These are phyloP conservation scores for Gryllus longicercus DNA, from an alignment of 2,888 invertebrate genomes.

Conservation along the genomic window DNA sequence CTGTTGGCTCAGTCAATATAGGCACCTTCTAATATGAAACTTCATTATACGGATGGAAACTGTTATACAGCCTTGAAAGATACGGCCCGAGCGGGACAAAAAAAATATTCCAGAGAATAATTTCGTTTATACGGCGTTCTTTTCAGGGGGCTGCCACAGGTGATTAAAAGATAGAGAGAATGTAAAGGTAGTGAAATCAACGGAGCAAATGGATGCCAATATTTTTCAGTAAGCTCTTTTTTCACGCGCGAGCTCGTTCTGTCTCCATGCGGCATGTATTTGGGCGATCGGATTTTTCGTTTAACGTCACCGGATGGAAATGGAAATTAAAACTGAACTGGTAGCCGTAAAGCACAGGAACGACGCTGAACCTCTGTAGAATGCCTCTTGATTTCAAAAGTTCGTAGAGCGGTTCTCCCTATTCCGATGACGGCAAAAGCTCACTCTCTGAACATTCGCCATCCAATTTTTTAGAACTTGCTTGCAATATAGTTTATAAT, in stretches of 20 bases:
- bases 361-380: background rate
- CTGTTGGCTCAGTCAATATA: background rate
- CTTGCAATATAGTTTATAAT: too few species aligned
- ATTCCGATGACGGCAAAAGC: too few species aligned
- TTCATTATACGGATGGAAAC: background rate
- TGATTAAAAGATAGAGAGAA: background rate
- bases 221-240: background rate
- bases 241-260: background rate
- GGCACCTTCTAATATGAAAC: constrained; percentile 4
- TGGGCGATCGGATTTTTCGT: background rate
- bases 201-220: constrained; percentile 4
- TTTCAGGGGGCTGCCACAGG: background rate
- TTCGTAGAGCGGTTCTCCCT: too few species aligned
- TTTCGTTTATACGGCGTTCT: background rate
- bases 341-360: background rate
- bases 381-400: too few species aligned
- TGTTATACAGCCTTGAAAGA: background rate
- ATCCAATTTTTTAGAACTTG: too few species aligned
- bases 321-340: background rate
- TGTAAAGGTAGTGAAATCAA: background rate
- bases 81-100: background rate
- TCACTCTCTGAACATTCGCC: too few species aligned
- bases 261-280: background rate
- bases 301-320: background rate
- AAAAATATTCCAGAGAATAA: background rate